Base-by-base conservation (phyloP, 2,888 invertebrate species). In the Ochropleura plecta region DNA sequence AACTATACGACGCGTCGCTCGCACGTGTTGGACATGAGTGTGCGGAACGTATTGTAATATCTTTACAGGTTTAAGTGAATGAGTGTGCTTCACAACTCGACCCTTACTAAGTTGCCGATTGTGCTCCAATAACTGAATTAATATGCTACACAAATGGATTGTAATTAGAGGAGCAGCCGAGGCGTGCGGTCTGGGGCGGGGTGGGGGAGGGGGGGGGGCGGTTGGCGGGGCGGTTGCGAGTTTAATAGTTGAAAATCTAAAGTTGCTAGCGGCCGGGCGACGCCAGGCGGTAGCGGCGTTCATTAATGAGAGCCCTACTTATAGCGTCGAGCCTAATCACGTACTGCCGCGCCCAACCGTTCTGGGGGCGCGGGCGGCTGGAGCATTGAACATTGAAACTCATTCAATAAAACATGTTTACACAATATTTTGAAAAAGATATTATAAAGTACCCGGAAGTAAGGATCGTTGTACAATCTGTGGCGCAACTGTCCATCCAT, bases 61-160 rank as follows among this genome's bases (percentile, higher is more conserved):
- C 18, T 18, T 62, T 14, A 70, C 30, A 40, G n/a, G 10, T 51
- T 14, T 10, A 73, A n/a, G 44, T 48, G 20, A 60, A 51, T 44
- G 16, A 55, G 12, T 30, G 49, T n/a, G n/a, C 30, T 14, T 14
- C 42, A 53, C 40, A 65, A 68, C n/a, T 69, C 46, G 18, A 59
- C 10, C 16, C 7, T 42, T n/a, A 63, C 20, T 14, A 63, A 68
- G 46, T 63, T 51, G 16, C 16, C 9, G 53, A 77, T 65, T 60
- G 20, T 30, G 65, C 59, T 78, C 30, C 67, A 44, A 68, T 76
- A 51, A 51, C 42, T 46, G 18, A 57, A 76, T 76, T 49, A 76
- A 55, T 69, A 55, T 65, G 79, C 78, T 67, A 63, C 51, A 68
- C 53, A 67, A 78, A 53, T 64, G 46, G 14, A 71, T 78, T 60